phyloP scores from a whole-genome alignment of 2,888 invertebrate species.

The Dolomedes plantarius region DNA sequence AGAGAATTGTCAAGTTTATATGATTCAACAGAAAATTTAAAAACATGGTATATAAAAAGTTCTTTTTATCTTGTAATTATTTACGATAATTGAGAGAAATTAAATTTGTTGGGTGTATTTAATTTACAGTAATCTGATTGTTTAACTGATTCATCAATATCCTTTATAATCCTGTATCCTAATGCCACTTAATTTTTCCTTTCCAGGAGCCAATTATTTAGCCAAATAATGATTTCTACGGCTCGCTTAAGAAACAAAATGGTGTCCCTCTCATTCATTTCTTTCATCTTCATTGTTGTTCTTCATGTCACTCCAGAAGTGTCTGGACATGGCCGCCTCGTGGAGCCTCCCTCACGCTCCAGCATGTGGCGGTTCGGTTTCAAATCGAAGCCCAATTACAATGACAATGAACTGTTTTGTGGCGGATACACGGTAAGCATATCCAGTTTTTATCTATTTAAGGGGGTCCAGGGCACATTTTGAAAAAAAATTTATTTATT shows the following conservation, averaged over 20 bases:
- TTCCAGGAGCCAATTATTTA: background rate
- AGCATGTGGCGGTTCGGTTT: slow-evolving; percentile 83
- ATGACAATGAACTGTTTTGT: slow-evolving; percentile 75
- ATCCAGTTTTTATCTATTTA: background rate
- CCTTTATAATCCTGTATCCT: no score
- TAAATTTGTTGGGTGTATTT: no score
- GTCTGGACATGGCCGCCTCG: slow-evolving; percentile 74
- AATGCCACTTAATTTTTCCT: background rate
- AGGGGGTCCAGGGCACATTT: no score
- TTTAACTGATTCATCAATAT: no score
- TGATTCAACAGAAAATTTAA: no score
- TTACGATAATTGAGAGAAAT: no score
- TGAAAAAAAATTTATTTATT: no score
- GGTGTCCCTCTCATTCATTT: background rate
- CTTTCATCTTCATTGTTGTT: background rate
- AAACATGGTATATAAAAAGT: no score
- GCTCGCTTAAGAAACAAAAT: background rate
- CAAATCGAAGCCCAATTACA: slow-evolving; percentile 74
- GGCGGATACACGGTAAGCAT: slow-evolving; percentile 77
- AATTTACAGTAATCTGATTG: no score
- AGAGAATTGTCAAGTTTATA: no score
- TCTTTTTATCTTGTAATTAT: no score
- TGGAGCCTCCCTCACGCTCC: slow-evolving; percentile 75
- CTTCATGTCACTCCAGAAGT: slow-evolving; percentile 10
- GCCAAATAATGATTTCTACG: background rate